Evolutionary conservation across 2,888 invertebrate species (phyloP), one percentile per base, ranked within the genome.

Genomic region (Hipparchia semele): DNA sequence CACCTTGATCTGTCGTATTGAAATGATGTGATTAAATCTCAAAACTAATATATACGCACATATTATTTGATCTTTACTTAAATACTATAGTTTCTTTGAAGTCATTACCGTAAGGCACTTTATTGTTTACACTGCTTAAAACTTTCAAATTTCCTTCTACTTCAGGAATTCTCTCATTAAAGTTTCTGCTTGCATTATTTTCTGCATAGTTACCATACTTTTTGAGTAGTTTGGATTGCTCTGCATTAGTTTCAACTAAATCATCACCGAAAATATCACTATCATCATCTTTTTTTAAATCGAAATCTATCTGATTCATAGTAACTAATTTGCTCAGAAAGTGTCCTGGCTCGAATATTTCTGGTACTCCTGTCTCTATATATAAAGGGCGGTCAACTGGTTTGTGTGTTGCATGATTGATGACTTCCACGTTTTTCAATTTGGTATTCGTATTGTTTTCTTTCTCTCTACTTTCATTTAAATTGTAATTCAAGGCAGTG

Each of bases 381-480:
- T 79, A n/a, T 78, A 74, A 67, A 39, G 73, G 66, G 23, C 59
- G 73, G 39, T 71, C 72, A 66, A 67, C 56, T 68, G 74, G 62
- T 73, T 76, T 60, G 64, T 76, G 13, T 59, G 67, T 60, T 70
- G 73, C 58, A 77, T 80, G 53, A 75, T 86, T 83, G 73, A 86
- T 83, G 4, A 79, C 73, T 68, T 82, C 81, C 76, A 85, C 84
- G 74, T 86, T 84, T 76, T 83, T 84, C 68, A 82, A 79, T 81
- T 84, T 80, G 74, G 66, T 69, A 23, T 75, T 75, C 59, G 73
- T 80, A 69, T 79, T 81, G 75, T 76, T 78, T 74, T 79, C 79
- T 74, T 80, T 83, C 78, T 79, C 80, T 80, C 75, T 73, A 80
- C 84, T 88, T 88, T 90, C 89, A 79, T 84, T 82, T 73, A 79